These are phyloP conservation scores for Erinaceus europaeus DNA, from an alignment of 2,113 vertebrate genomes.

Conservation along the genomic window DNA sequence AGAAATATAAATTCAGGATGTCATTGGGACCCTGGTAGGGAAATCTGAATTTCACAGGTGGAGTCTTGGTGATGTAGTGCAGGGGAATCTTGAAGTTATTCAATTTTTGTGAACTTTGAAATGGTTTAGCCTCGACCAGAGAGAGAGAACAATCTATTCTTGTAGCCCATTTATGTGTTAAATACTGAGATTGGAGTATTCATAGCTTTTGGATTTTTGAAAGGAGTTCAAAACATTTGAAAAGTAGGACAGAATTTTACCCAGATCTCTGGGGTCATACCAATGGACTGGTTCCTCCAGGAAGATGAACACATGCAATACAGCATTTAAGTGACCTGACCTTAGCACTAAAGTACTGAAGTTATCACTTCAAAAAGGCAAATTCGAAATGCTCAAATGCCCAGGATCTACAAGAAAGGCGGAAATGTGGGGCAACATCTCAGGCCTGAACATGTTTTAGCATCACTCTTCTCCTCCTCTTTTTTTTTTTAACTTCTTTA, in stretches of 20 bases:
- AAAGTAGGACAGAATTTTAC: not conserved
- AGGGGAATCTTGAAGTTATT: constrained; percentile 44
- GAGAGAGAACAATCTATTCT: not conserved
- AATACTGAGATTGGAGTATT: not conserved
- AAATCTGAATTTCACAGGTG: not conserved
- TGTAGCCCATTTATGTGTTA: not conserved
- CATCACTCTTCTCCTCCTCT: not conserved
- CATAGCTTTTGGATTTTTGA: not conserved
- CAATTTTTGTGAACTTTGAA: not conserved
- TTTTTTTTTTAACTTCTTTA: not conserved
- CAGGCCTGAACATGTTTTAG: not conserved
- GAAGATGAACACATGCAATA: not conserved
- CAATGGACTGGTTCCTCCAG: not conserved
- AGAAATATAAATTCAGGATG: not conserved
- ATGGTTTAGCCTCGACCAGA: not conserved
- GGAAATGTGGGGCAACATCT: not conserved
- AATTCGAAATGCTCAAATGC: not conserved
- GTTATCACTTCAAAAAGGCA: not conserved
- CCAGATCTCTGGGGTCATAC: not conserved
- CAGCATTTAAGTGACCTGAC: not conserved
- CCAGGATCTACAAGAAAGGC: not conserved
- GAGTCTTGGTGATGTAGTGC: not conserved
- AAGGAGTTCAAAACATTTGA: not conserved
- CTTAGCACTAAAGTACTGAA: not conserved
- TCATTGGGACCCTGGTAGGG: not conserved